Evolutionary conservation across 2,797 vertebrate species (phyloP).

Genomic region (Pitangus sulphuratus): DNA sequence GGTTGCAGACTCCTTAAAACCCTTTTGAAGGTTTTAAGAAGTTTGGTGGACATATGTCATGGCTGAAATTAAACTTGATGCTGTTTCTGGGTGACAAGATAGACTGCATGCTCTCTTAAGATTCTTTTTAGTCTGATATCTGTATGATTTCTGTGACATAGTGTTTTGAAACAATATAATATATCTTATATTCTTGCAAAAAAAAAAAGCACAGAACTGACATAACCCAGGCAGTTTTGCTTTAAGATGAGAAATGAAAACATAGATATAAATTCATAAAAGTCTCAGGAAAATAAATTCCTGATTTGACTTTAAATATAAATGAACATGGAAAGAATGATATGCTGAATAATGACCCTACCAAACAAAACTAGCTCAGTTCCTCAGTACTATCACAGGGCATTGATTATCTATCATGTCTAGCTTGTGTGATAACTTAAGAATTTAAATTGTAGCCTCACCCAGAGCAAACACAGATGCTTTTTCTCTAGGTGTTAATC

Average conservation of each 20-base stretch:
- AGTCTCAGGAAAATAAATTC: conserved; percentile 4
- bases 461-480: conserved; percentile 65
- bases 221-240: conserved; percentile 6
- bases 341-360: conserved; percentile 76
- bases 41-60: background rate
- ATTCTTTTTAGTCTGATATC: background rate
- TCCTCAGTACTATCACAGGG: conserved; percentile 84
- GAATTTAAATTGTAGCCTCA: conserved; percentile 79
- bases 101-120: background rate
- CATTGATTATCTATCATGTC: conserved; percentile 89
- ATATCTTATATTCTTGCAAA: background rate
- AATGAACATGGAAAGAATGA: conserved; percentile 13
- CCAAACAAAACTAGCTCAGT: conserved; percentile 85
- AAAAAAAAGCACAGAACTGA: background rate
- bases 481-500: conserved; percentile 73
- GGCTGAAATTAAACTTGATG: background rate
- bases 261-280: background rate
- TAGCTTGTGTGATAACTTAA: conserved; percentile 86
- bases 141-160: background rate
- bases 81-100: background rate
- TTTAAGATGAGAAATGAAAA: conserved; percentile 20
- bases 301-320: conserved; percentile 25
- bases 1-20: background rate
- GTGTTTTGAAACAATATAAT: background rate
- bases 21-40: background rate